A percentile compares a stretch with the other conserved stretches of the same genome.
Evolutionary conservation across 1,140 invertebrate species (phyloP).

Genomic region (Spodoptera frugiperda): DNA sequence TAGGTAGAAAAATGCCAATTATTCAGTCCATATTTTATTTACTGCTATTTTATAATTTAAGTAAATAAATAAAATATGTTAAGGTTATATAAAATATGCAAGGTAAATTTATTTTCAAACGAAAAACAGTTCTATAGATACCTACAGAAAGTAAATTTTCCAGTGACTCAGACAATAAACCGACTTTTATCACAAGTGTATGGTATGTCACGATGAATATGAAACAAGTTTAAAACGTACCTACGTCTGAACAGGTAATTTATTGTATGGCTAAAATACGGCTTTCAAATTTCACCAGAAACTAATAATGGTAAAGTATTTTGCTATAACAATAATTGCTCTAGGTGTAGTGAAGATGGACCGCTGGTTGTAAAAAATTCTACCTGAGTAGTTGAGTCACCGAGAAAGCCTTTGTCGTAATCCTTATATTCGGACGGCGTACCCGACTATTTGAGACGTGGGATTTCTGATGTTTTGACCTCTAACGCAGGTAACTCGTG

Average conservation of each 20-base stretch:
- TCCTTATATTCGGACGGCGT: conserved; percentile 39
- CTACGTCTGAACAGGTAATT: conserved; percentile 35
- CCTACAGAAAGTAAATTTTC: conserved; percentile 12
- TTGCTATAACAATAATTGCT: conserved; percentile 50
- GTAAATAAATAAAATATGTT: too few relatives aligned
- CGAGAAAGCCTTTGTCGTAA: conserved; percentile 57
- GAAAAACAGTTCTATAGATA: neutral
- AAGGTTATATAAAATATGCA: too few relatives aligned
- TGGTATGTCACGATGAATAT: conserved; percentile 31
- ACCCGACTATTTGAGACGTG: conserved; percentile 21
- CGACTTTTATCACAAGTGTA: conserved; percentile 29
- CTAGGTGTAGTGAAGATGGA: conserved; percentile 33
- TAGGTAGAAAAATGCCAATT: neutral
- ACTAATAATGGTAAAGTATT: conserved; percentile 45
- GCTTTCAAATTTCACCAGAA: conserved; percentile 25
- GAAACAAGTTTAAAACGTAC: conserved; percentile 25
- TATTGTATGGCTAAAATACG: conserved; percentile 6
- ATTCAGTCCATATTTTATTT: too few relatives aligned
- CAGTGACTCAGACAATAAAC: conserved; percentile 24
- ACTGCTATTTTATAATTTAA: too few relatives aligned
- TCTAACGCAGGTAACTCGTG: conserved; percentile 33
- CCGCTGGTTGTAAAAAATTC: conserved; percentile 53
- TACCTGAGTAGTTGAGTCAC: conserved; percentile 60
- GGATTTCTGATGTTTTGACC: conserved; percentile 43
- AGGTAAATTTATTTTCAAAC: too few relatives aligned